Conservation (phyloP, 2,113 vertebrate genomes). For the Gorilla gorilla region DNA sequence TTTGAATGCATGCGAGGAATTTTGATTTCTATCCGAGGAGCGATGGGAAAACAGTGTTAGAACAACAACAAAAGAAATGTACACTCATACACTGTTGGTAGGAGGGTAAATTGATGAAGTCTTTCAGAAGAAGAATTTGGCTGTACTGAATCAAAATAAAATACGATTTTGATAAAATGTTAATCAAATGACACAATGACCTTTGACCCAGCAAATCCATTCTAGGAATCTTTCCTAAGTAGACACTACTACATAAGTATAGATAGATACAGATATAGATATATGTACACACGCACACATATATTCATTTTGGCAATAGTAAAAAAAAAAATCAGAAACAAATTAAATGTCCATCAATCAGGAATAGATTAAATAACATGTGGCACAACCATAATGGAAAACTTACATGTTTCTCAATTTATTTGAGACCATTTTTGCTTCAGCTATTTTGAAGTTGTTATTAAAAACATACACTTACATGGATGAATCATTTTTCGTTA, state of each 20-base stretch:
- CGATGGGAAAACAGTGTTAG: background rate
- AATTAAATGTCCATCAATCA: background rate
- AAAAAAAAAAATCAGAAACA: background rate
- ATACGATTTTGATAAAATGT: background rate
- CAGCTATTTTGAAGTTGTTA: background rate
- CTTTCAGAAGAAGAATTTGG: background rate
- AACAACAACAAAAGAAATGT: background rate
- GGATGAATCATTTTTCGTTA: background rate
- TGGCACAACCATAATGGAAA: background rate
- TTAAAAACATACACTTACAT: background rate
- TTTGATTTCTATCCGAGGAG: background rate
- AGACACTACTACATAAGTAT: background rate
- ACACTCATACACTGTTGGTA: background rate
- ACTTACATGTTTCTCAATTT: background rate
- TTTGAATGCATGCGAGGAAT: background rate
- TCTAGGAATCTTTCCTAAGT: background rate
- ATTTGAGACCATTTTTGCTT: background rate
- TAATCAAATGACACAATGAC: background rate
- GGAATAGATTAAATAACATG: background rate
- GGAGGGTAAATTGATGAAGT: background rate
- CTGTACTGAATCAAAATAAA: background rate
- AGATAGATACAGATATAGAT: too few relatives aligned
- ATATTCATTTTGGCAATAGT: background rate
- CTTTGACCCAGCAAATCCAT: background rate
- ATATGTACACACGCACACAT: background rate